Evolutionary conservation across 2,888 invertebrate genomes (phyloP).

Genomic region (Troides aeacus): DNA sequence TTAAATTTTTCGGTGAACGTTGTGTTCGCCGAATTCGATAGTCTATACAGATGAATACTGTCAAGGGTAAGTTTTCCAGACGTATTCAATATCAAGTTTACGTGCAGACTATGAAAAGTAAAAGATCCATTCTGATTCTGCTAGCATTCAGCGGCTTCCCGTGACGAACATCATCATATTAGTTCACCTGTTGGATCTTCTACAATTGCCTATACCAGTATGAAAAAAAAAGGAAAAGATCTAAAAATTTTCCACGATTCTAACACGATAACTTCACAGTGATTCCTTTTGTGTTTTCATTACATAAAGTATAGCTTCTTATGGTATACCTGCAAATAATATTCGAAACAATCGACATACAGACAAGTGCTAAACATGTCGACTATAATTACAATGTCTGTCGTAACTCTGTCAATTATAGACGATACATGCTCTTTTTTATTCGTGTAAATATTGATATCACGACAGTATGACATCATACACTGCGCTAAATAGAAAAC

Average conservation of each 20-base stretch:
- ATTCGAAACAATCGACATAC: no score
- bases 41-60: not conserved
- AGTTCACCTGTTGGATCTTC: no score
- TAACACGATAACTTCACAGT: no score
- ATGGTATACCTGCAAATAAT: not conserved
- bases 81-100: not conserved
- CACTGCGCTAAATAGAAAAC: slow-evolving; percentile 40
- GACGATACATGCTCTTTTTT: slow-evolving; percentile 41
- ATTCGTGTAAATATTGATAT: slow-evolving; percentile 40
- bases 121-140: not conserved
- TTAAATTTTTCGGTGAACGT: not conserved
- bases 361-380: not conserved
- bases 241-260: no score
- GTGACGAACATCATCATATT: no score
- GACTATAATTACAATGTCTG: not conserved
- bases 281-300: not conserved
- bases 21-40: not conserved
- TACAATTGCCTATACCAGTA: no score
- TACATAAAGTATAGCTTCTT: not conserved
- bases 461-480: slow-evolving; percentile 54
- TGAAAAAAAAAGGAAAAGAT: no score
- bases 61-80: not conserved
- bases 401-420: not conserved
- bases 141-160: no score
- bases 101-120: not conserved